Conservation (phyloP, 2,113 vertebrate species). For the Opisthocomus hoazin region DNA sequence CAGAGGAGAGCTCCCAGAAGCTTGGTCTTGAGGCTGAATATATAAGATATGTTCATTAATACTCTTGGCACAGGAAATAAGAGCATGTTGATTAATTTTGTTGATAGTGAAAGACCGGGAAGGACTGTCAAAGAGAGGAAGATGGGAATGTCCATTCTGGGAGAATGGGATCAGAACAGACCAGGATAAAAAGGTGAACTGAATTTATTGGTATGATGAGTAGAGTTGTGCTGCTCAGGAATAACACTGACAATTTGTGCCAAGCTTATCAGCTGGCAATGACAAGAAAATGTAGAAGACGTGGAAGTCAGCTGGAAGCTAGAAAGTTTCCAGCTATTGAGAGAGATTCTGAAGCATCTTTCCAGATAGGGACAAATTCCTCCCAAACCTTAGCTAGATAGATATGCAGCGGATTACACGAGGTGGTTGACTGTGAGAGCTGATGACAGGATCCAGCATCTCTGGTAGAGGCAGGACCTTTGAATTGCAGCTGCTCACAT, state of each 20-base stretch:
- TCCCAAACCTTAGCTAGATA: neutral
- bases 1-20: neutral
- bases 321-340: neutral
- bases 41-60: neutral
- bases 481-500: neutral
- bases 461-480: neutral
- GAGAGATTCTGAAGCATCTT: neutral
- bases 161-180: neutral
- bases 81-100: neutral
- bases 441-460: neutral
- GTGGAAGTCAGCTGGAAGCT: neutral
- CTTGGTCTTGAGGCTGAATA: neutral
- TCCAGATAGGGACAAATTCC: neutral
- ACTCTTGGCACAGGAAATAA: neutral
- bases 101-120: neutral
- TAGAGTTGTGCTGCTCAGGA: neutral
- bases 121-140: neutral
- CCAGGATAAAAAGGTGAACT: neutral
- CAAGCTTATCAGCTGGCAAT: neutral
- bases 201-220: neutral
- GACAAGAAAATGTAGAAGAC: neutral
- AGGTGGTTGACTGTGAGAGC: neutral
- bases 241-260: neutral
- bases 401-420: fast-evolving
- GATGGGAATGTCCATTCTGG: neutral